Evolutionary conservation across 2,797 vertebrate genomes (phyloP).

Genomic region (Thunnus albacares): DNA sequence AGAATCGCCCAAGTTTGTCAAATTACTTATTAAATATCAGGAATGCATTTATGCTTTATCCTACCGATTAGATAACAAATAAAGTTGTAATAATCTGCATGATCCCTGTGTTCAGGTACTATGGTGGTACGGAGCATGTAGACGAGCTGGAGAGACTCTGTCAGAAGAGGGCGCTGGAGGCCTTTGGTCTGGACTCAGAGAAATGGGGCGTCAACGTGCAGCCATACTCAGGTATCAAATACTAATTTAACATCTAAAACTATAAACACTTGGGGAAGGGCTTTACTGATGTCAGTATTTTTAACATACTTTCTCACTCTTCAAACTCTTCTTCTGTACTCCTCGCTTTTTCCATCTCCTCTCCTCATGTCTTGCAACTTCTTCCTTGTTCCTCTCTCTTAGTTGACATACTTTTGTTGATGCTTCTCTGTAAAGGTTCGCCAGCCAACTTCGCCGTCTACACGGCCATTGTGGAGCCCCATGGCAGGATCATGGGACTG

Average conservation of each 20-base stretch:
- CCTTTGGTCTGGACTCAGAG: constrained; percentile 88
- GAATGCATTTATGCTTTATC: neutral
- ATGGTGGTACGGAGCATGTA: constrained; percentile 94
- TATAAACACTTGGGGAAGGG: neutral
- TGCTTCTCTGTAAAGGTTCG: constrained; percentile 85
- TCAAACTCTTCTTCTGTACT: neutral
- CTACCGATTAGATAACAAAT: neutral
- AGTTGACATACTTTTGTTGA: neutral
- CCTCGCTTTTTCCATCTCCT: neutral
- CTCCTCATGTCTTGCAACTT: neutral
- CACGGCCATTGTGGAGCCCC: constrained; percentile 94
- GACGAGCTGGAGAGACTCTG: constrained; percentile 95
- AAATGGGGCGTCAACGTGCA: constrained; percentile 98
- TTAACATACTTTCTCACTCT: too few relatives aligned
- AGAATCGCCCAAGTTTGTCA: neutral
- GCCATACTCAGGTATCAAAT: constrained; percentile 93
- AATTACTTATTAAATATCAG: neutral
- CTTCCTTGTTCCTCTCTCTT: neutral
- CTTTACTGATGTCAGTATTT: neutral
- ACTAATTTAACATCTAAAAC: neutral
- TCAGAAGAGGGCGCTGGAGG: constrained; percentile 93
- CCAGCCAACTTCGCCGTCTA: constrained; percentile 97
- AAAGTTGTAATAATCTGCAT: neutral
- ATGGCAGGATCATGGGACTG: constrained; percentile 98
- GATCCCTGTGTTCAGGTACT: constrained; percentile 87